Conservation (phyloP, 1,140 invertebrate genomes). For the Diuraphis noxia region DNA sequence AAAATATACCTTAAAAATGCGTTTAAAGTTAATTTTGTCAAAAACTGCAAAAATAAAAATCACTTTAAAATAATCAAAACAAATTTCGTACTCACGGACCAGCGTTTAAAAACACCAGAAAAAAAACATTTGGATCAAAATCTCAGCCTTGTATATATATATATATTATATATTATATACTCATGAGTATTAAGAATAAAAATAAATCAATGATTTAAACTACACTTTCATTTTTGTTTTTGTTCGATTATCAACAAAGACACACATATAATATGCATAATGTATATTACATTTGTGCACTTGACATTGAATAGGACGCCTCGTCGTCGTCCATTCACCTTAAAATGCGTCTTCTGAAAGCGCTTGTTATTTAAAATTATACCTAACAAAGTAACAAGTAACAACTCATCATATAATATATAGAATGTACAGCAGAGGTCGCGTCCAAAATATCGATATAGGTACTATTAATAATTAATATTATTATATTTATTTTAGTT, state of each 20-base stretch:
- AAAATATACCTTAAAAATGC: no score
- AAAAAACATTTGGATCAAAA: no score
- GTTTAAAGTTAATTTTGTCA: no score
- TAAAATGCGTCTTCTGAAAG: not conserved
- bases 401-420: not conserved
- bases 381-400: not conserved
- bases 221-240: constrained; percentile 25
- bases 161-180: no score
- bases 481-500: not conserved
- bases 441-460: not conserved
- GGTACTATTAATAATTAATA: not conserved
- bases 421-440: not conserved
- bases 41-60: no score
- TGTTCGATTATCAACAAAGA: not conserved
- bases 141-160: no score
- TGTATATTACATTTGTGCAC: not conserved
- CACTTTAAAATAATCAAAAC: no score
- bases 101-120: no score
- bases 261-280: not conserved
- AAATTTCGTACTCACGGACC: no score
- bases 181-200: not conserved
- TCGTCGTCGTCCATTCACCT: not conserved
- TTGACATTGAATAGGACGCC: constrained; percentile 12
- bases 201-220: not conserved
- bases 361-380: not conserved